Conservation (phyloP, 2,888 invertebrate genomes). For the Thumatha senex region DNA sequence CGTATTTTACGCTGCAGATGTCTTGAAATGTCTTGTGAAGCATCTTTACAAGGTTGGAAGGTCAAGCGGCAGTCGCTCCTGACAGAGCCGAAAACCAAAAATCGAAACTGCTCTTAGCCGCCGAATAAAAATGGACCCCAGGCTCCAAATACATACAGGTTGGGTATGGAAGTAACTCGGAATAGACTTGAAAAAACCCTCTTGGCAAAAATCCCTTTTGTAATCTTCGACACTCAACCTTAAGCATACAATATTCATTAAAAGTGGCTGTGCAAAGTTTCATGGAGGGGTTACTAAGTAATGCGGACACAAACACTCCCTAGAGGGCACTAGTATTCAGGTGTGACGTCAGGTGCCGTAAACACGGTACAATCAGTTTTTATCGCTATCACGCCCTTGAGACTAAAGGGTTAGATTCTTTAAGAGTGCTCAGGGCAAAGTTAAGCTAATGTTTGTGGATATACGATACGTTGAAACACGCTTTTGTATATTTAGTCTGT, state of each 20-base stretch:
- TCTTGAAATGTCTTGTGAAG: no score
- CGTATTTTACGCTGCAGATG: no score
- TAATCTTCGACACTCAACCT: not conserved
- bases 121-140: no score
- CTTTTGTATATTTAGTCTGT: slow-evolving; percentile 5
- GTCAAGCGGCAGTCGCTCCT: no score
- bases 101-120: no score
- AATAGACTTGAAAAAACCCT: no score
- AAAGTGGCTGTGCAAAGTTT: not conserved
- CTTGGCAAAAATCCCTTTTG: no score
- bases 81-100: no score
- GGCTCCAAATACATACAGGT: no score
- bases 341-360: slow-evolving; percentile 50
- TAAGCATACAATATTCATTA: not conserved
- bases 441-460: slow-evolving; percentile 23
- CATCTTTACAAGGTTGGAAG: no score
- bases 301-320: slow-evolving; percentile 24
- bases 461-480: slow-evolving; percentile 13
- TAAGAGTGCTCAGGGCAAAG: slow-evolving; percentile 11
- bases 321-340: slow-evolving; percentile 38
- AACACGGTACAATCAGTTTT: slow-evolving; percentile 52
- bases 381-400: slow-evolving; percentile 46
- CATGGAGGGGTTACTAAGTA: slow-evolving; percentile 1
- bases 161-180: no score
- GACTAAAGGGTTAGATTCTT: slow-evolving; percentile 28